Evolutionary conservation across 2,797 vertebrate species (phyloP), one percentile per base, ranked within the genome.

Genomic region (Anabas testudineus): DNA sequence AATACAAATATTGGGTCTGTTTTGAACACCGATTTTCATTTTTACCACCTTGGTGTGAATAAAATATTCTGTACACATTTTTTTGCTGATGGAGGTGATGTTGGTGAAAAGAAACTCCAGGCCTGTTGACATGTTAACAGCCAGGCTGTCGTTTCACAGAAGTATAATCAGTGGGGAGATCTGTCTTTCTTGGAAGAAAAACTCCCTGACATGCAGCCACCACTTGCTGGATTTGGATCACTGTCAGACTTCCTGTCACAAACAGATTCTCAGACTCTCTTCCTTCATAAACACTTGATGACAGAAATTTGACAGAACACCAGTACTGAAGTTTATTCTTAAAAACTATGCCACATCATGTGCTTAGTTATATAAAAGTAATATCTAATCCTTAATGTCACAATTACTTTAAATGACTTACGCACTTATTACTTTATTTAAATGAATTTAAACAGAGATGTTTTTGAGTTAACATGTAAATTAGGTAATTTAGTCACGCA

Each of bases 201-300:
- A 60, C 60, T 83, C 75, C 69, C 63, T 22, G 63, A 76, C 74
- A 74, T 67, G 59, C 54, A 72, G 71, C 74, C 39, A 51, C 67
- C 58, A 68, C 73, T 78, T 62, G 30, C 67, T 76, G 62, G 72
- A 82, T 86, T 74, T 82, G 54, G 61, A 87, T 86, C 66, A 52
- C 49, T 74, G 73, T 83, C 80, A 78, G 48, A 82, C 54, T 73
- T 37, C 37, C 61, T 65, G 66, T 64, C 71, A 76, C 46, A 76
- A 64, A 68, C 67, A 66, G 46, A 81, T 63, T 80, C 53, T 45
- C 61, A 47, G 7, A 18, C 43, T 72, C 45, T 51, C 36, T 51
- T 41, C 47, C 21, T 43, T 49, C 14, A 49, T 8, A 67, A 36
- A 53, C 21, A 57, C 16, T 34, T 41, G 22, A 67, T 5, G 13